Evolutionary conservation across 2,888 invertebrate species (phyloP).

Genomic region (Proisotoma minuta): DNA sequence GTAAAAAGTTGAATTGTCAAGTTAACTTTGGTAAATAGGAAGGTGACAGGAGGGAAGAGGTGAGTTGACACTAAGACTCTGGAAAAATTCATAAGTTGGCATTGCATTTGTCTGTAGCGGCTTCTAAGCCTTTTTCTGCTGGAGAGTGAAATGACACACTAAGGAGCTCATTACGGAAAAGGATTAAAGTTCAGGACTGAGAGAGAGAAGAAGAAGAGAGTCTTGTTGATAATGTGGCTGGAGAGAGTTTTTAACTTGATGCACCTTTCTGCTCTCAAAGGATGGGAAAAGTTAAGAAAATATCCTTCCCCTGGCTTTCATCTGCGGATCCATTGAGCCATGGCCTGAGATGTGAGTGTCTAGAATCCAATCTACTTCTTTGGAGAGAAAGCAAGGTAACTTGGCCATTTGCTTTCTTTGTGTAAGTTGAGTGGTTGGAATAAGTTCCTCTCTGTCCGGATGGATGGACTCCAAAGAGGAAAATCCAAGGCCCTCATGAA

Average conservation of each 20-base stretch:
- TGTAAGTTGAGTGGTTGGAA: neutral
- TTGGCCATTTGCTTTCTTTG: neutral
- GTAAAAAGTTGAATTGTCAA: slow-evolving; percentile 7
- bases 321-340: slow-evolving; percentile 35
- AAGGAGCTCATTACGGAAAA: slow-evolving; percentile 40
- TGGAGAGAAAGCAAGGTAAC: neutral
- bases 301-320: slow-evolving; percentile 37
- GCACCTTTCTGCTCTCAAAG: neutral
- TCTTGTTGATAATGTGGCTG: neutral
- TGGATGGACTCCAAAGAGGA: slow-evolving; percentile 10
- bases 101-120: slow-evolving; percentile 10
- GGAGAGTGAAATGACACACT: slow-evolving; percentile 31
- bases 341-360: slow-evolving; percentile 38
- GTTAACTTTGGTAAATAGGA: slow-evolving; percentile 21
- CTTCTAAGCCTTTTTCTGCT: too few species aligned
- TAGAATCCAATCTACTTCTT: slow-evolving; percentile 34
- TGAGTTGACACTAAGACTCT: slow-evolving; percentile 42
- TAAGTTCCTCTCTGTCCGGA: slow-evolving; percentile 7
- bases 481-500: slow-evolving; percentile 1
- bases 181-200: slow-evolving; percentile 35
- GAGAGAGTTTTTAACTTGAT: slow-evolving; percentile 13
- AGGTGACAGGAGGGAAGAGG: slow-evolving; percentile 30
- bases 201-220: neutral
- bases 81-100: slow-evolving; percentile 44
- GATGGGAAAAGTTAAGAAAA: slow-evolving; percentile 18